phyloP scores from a whole-genome alignment of 2,888 invertebrate genomes.

The Amphipoea oculea region DNA sequence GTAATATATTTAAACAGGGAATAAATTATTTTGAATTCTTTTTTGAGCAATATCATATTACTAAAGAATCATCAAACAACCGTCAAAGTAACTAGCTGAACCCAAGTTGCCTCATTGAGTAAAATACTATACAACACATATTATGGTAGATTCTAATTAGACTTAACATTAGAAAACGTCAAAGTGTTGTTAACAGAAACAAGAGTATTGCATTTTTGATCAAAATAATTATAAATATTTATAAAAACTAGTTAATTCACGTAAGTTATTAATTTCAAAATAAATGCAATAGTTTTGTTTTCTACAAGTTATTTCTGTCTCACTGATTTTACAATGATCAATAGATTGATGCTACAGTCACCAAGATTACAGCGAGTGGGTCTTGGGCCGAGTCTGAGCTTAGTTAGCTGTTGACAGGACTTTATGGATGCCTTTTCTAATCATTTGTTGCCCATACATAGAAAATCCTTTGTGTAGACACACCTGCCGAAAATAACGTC shows the following conservation, averaged over 20 bases:
- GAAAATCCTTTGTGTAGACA: not conserved
- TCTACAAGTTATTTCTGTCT: slow-evolving; percentile 72
- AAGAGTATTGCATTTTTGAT: slow-evolving; percentile 71
- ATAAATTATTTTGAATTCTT: not conserved
- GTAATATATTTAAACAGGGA: slow-evolving; percentile 2
- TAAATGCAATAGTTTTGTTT: slow-evolving; percentile 75
- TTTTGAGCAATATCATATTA: slow-evolving; percentile 82
- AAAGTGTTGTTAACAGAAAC: slow-evolving; percentile 66
- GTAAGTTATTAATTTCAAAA: not conserved
- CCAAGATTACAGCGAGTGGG: slow-evolving; percentile 84
- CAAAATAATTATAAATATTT: not conserved
- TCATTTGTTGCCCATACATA: slow-evolving; percentile 76
- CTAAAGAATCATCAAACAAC: slow-evolving; percentile 85
- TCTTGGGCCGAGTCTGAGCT: slow-evolving; percentile 79
- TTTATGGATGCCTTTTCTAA: slow-evolving; percentile 85
- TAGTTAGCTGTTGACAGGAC: slow-evolving; percentile 70
- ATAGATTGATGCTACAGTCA: slow-evolving; percentile 77
- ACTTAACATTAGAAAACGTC: slow-evolving; percentile 66
- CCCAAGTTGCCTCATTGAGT: slow-evolving; percentile 80
- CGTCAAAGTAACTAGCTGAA: slow-evolving; percentile 75
- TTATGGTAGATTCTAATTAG: slow-evolving; percentile 49
- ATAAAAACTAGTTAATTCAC: not conserved
- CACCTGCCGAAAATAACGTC: slow-evolving; percentile 4
- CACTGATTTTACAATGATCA: slow-evolving; percentile 82
- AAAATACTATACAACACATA: slow-evolving; percentile 67